These are phyloP conservation scores for Sebastes hubbsi DNA, from an alignment of 2,797 vertebrate genomes.

Conservation along the genomic window DNA sequence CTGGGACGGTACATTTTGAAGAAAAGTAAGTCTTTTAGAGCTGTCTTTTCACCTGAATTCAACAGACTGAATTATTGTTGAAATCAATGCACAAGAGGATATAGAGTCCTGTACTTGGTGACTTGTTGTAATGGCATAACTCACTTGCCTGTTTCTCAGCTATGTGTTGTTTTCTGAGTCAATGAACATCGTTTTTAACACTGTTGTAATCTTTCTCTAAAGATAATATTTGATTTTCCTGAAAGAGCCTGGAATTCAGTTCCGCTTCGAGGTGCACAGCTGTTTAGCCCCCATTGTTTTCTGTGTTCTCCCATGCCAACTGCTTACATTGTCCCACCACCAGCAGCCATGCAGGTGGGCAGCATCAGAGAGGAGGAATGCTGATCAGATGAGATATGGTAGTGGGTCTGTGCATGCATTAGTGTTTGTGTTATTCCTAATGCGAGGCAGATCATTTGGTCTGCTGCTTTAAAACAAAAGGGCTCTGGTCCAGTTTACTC, in stretches of 20 bases:
- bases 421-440: constrained; percentile 51
- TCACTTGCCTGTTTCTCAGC: not conserved
- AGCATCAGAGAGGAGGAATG: constrained; percentile 38
- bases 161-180: not conserved
- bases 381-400: constrained; percentile 61
- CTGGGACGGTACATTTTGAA: constrained; percentile 2
- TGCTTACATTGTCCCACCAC: constrained; percentile 23
- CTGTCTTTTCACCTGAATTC: not conserved
- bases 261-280: not conserved
- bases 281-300: constrained; percentile 23
- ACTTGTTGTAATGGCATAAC: not conserved
- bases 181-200: not conserved
- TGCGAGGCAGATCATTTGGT: constrained; percentile 64
- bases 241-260: not conserved
- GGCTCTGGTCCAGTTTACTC: constrained; percentile 65
- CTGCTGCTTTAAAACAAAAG: constrained; percentile 76
- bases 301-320: constrained; percentile 3
- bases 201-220: not conserved
- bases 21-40: not conserved
- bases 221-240: not conserved
- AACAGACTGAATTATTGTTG: not conserved
- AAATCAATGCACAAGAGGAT: not conserved
- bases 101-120: not conserved
- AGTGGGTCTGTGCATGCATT: constrained; percentile 18
- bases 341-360: constrained; percentile 34